Base-by-base conservation (phyloP, 2,888 invertebrate species). In the Tenthredo amoena region DNA sequence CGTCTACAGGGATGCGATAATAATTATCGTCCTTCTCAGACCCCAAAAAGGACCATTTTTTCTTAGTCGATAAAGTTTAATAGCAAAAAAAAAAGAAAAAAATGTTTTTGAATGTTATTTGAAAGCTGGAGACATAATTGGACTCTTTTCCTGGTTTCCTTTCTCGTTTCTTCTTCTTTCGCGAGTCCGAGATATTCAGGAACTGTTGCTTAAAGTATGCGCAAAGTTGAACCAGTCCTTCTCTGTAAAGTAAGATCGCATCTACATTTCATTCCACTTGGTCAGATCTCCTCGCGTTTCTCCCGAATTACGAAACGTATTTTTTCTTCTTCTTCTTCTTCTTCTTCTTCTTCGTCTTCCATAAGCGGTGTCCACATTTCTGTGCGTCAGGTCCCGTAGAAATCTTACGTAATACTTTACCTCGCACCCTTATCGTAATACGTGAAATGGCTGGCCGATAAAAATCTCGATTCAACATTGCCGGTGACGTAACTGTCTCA, bases 371-470 rank as follows among this genome's bases (percentile, higher is more conserved):
- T 43, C 43, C 40, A 74, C 21, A 77, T 55, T 77, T 55, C 34
- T 7, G 77, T 55, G 55, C 58, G 21, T 62, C 50, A 62, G 21
- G 58, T 55, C 50, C 31, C 55, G 55, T 77, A 40, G 34, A 50
- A 62, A 81, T 58, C 58, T 81, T 81, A 26, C 40, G 81, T 40
- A 50, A 81, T 40, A 18, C 79, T 21, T 37, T 15, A 58, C 81
- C 62, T 62, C 81, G 58, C 81, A 81, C 81, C 81, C 81, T 81
- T 62, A 62, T 62, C 58, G 81, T 37, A 50, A 74, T 18, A 74
- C 74, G 74, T 74, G 74, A 74, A 74, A 74, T 43, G 40, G 43
- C 74, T 21, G 74, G 15, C 18, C n/a, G 50, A 47, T 77, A 77
- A 77, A 18, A 77, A 77, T 77, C 77, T 77, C 31, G 34, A 81